Base-by-base conservation (phyloP, 1,140 invertebrate species). In the Cyphomyrmex costatus region DNA sequence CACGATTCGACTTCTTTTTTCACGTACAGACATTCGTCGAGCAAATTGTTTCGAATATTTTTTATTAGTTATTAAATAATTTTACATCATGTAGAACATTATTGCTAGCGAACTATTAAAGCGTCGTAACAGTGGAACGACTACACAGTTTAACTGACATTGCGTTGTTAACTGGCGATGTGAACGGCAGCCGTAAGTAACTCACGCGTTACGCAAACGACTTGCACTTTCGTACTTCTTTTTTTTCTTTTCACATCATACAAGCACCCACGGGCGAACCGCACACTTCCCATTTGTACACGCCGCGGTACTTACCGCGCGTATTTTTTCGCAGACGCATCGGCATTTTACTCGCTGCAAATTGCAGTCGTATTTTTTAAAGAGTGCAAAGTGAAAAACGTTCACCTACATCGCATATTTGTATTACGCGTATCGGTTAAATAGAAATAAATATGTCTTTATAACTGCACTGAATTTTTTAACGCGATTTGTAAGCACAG, bases 161-260 rank as follows among this genome's bases (percentile, higher is more conserved):
- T 74, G 14, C 68, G 79, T 46, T 80, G 46, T 66, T 79, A 88
- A 88, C 73, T 24, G 77, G 24, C 76, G 36, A 36, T 79, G 85
- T 89, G 88, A 92, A 87, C 70, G 63, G 63, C 77, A 76, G 87
- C 90, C 56, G 83, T 79, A 91, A 89, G 76, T 91, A 86, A 90
- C 77, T 78, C 85, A 68, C 79, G 83, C 76, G 88, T 93, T 93
- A 92, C 92, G 92, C 92, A 93, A 93, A 92, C 90, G 85, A 91
- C 89, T 92, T 93, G 88, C 92, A 92, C 92, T 92, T 92, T 92
- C 91, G 86, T 86, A 85, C 90, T 88, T 77, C 88, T 89, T 92
- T 90, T 85, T 83, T 74, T 63, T 91, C 91, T 86, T 92, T 92
- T 86, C 92, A 90, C 91, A 90, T 88, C 82, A 30, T 79, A 80